Conservation (phyloP, 2,113 vertebrate species). For the Chunga burmeisteri region DNA sequence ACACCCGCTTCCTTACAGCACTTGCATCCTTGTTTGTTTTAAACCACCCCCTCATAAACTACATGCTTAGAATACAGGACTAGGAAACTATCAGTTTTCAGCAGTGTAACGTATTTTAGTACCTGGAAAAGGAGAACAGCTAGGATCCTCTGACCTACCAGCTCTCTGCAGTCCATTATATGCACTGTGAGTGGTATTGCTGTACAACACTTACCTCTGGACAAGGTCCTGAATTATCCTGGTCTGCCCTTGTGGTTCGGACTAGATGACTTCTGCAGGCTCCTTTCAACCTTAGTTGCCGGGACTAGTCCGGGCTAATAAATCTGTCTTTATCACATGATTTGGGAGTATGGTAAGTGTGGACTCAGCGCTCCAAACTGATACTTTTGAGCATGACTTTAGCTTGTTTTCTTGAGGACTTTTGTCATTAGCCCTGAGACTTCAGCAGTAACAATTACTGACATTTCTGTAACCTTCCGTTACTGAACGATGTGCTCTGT, state of each 20-base stretch:
- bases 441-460: neutral
- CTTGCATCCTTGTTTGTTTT: neutral
- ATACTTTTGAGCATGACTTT: neutral
- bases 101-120: neutral
- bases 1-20: neutral
- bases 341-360: neutral
- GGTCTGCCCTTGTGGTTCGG: neutral
- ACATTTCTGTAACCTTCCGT: neutral
- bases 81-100: neutral
- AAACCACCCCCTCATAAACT: neutral
- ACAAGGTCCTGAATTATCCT: neutral
- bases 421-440: neutral
- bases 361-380: neutral
- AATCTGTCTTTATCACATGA: rapidly evolving
- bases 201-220: neutral
- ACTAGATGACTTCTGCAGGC: neutral
- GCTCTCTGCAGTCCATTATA: neutral
- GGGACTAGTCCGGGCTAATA: neutral
- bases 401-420: neutral
- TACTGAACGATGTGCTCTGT: neutral
- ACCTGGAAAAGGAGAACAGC: neutral
- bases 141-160: neutral
- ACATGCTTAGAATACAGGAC: neutral
- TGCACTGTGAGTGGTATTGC: neutral
- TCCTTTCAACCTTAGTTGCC: neutral